Conservation (phyloP, 2,113 vertebrate species). For the Malurus elegans region DNA sequence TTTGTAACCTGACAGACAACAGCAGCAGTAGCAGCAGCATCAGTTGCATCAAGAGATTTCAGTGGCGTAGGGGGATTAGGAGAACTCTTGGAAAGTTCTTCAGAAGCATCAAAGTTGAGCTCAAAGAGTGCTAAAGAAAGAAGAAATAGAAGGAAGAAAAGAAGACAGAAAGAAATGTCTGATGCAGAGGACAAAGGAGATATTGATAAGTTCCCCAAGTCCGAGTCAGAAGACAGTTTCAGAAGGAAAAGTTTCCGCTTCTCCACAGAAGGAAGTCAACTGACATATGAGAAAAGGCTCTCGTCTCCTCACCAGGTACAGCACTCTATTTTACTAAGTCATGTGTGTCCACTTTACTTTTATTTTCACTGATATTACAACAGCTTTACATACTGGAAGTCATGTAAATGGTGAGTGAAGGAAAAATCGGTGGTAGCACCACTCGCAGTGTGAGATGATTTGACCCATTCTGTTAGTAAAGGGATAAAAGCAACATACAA, state of each 20-base stretch:
- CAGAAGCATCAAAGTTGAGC: slow-evolving; percentile 90
- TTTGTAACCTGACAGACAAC: slow-evolving; percentile 72
- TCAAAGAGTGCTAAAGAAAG: slow-evolving; percentile 98
- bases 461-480: not conserved
- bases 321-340: not conserved
- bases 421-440: not conserved
- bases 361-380: not conserved
- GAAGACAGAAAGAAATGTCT: slow-evolving; percentile 79
- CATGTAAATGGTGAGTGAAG: not conserved
- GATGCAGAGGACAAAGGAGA: slow-evolving; percentile 78
- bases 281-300: slow-evolving; percentile 85
- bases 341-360: not conserved
- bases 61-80: slow-evolving; percentile 79
- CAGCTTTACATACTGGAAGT: not conserved
- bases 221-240: slow-evolving; percentile 85
- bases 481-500: not conserved
- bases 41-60: slow-evolving; percentile 78
- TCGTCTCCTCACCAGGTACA: slow-evolving; percentile 90
- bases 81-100: slow-evolving; percentile 86
- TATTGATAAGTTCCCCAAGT: slow-evolving; percentile 79
- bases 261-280: slow-evolving; percentile 80
- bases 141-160: slow-evolving; percentile 88
- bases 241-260: slow-evolving; percentile 82
- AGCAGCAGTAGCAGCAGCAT: slow-evolving; percentile 77
- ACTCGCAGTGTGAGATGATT: not conserved